Base-by-base conservation (phyloP, 2,888 invertebrate species). In the Spialia ferax region DNA sequence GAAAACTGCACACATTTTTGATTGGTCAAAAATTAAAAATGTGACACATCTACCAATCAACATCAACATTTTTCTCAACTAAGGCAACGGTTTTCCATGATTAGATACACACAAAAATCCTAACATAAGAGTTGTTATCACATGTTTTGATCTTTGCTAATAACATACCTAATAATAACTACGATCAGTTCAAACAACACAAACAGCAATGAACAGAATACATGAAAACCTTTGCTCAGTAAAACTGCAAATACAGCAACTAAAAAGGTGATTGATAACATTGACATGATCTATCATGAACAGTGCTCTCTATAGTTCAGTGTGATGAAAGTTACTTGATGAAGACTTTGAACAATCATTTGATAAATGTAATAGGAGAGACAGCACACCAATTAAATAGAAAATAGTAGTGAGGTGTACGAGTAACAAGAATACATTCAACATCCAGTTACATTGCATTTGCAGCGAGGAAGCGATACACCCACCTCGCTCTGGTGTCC, bases 401-500 rank as follows among this genome's bases (percentile, higher is more conserved):
- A 73, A 22, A 68, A 78, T 74, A 81, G 77, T 76, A 54, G 77
- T 75, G 29, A 77, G 74, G 75, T 73, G 80, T 80, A 77, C 78
- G 8, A 7, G 42, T 42, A 15, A 42, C 42, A 78, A 82, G 81
- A 85, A 85, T 84, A 88, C 85, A 87, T 75, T 83, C 78, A 85
- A 87, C 83, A 87, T 83, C 80, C 75, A 86, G 67, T 71, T 54
- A 73, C 79, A 80, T 70, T 73, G 80, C 78, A 75, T 66, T 59
- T 69, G 8, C 63, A 77, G 74, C 80, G 75, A 82, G 82, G 81
- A 81, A 84, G 78, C 77, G 71, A 73, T 74, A 75, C 82, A 94
- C 93, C 91, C 94, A 95, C 95, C 95, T 95, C 87, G 85, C 89
- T 85, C 80, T 79, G 83, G 72, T 87, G 89, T 79, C 91, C 88